Percentiles rank a stretch among this genome's conserved stretches.
phyloP scores from a whole-genome alignment of 1,140 invertebrate genomes.

The Trichonephila clavata region DNA sequence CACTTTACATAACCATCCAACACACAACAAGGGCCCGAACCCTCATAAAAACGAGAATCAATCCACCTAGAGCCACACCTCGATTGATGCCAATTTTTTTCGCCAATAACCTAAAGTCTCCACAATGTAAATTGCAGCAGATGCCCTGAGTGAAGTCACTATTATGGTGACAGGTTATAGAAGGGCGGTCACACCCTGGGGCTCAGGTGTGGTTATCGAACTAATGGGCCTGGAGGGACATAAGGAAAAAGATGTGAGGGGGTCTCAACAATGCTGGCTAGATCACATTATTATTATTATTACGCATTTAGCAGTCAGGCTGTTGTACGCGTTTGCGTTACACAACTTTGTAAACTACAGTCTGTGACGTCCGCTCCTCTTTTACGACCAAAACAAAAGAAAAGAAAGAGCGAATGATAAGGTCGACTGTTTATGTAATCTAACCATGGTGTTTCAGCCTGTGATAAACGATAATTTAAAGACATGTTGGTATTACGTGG shows the following conservation, averaged over 20 bases:
- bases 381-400: background rate
- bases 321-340: background rate
- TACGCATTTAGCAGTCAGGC: conserved; percentile 11
- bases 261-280: conserved; percentile 56
- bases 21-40: background rate
- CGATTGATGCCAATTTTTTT: background rate
- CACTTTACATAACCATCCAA: background rate
- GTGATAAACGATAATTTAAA: conserved; percentile 53
- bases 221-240: conserved; percentile 53
- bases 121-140: background rate
- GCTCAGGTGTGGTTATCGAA: conserved; percentile 63
- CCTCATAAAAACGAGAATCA: background rate
- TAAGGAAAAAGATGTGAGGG: conserved; percentile 18
- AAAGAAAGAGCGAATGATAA: background rate
- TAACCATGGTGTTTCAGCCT: background rate
- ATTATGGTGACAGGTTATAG: conserved; percentile 60
- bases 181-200: conserved; percentile 20
- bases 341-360: conserved; percentile 31
- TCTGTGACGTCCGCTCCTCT: background rate
- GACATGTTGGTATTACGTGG: background rate
- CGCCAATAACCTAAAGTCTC: background rate
- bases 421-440: conserved; percentile 39
- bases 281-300: conserved; percentile 69
- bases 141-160: conserved; percentile 1
- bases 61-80: too few species aligned